A percentile compares a stretch with the other conserved stretches of the same genome.
These are phyloP conservation scores for Drosophila histrio DNA, from an alignment of 2,888 invertebrate genomes.

Conservation along the genomic window DNA sequence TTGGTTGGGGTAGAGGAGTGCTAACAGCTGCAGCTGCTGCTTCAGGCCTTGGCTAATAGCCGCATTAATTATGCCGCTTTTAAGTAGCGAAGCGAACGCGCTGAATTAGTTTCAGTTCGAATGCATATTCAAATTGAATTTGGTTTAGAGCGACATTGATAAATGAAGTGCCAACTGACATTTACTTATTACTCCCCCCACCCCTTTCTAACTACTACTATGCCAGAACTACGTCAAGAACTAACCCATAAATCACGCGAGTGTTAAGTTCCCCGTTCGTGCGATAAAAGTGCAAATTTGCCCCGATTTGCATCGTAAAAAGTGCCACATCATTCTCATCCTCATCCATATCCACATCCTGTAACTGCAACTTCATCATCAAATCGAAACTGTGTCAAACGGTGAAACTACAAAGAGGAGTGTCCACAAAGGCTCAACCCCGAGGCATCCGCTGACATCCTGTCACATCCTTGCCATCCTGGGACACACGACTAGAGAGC, in stretches of 20 bases:
- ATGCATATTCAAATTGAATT: conserved; percentile 71
- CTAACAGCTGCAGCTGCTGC: conserved; percentile 28
- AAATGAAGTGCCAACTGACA: conserved; percentile 79
- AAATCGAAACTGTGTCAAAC: conserved; percentile 58
- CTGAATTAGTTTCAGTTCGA: conserved; percentile 22
- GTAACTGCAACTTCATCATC: conserved; percentile 16
- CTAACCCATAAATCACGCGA: conserved; percentile 64
- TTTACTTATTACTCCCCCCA: conserved; percentile 55
- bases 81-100: conserved; percentile 28
- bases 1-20: background rate
- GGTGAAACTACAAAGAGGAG: conserved; percentile 64
- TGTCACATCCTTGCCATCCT: no score
- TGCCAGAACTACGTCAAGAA: background rate
- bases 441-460: background rate
- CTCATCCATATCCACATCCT: conserved; percentile 28
- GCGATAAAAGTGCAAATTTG: conserved; percentile 78
- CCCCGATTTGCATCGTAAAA: conserved; percentile 77
- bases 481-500: no score
- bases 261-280: conserved; percentile 64
- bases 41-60: conserved; percentile 47
- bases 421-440: conserved; percentile 35
- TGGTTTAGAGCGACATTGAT: conserved; percentile 62
- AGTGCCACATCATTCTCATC: conserved; percentile 31
- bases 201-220: background rate
- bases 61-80: conserved; percentile 74